These are phyloP conservation scores for Masnerella sp. DNA, from an alignment of 2,888 invertebrate species.

Conservation along the genomic window DNA sequence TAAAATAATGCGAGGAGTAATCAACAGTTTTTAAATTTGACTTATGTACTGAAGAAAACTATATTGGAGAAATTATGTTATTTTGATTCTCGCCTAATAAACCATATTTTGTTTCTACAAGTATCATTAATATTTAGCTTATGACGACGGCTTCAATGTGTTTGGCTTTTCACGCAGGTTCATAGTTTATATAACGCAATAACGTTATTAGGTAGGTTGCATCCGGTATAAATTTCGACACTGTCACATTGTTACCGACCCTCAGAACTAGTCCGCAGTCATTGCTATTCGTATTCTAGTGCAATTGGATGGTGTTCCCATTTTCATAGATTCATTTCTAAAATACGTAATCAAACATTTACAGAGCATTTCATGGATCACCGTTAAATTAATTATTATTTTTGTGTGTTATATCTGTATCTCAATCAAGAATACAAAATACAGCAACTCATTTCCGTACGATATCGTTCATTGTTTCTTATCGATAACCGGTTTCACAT, in stretches of 20 bases:
- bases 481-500: conserved; percentile 9
- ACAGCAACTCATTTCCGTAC: conserved; percentile 2
- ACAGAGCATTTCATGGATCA: too few relatives aligned
- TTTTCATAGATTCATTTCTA: conserved; percentile 34
- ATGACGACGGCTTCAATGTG: conserved; percentile 72
- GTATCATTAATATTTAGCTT: conserved; percentile 73
- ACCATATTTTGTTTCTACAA: too few relatives aligned
- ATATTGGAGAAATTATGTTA: too few relatives aligned
- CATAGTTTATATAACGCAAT: conserved; percentile 74
- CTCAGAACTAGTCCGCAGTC: conserved; percentile 50
- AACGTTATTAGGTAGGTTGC: conserved; percentile 75
- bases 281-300: conserved; percentile 55
- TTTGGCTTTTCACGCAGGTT: conserved; percentile 63
- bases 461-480: conserved; percentile 24
- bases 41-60: too few relatives aligned
- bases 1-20: too few relatives aligned
- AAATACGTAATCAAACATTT: too few relatives aligned
- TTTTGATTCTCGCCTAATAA: too few relatives aligned
- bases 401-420: too few relatives aligned
- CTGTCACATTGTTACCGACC: conserved; percentile 61
- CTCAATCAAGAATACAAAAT: too few relatives aligned
- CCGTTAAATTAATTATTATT: too few relatives aligned
- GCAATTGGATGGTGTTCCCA: conserved; percentile 37
- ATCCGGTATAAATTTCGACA: conserved; percentile 75
- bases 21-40: too few relatives aligned